These are phyloP conservation scores for Perodicticus potto DNA, from an alignment of 2,797 vertebrate species.

Conservation along the genomic window DNA sequence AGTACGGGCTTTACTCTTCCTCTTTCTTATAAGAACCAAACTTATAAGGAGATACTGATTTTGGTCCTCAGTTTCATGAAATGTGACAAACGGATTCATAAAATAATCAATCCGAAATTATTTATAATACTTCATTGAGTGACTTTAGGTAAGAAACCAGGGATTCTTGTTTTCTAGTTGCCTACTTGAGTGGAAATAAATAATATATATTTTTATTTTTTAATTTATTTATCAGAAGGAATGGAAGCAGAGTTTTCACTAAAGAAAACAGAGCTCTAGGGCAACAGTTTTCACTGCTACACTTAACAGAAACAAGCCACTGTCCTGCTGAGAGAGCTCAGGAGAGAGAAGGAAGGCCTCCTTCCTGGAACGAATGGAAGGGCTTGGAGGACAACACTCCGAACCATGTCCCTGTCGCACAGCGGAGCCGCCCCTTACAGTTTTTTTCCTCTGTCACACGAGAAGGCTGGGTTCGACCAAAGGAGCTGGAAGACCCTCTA, in stretches of 20 bases:
- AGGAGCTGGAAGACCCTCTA: background rate
- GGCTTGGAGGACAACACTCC: background rate
- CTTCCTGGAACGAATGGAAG: background rate
- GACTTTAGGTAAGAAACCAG: background rate
- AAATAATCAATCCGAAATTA: constrained; percentile 22
- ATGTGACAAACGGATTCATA: background rate
- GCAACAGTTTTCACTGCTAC: background rate
- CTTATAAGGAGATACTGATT: constrained; percentile 35
- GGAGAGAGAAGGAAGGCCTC: background rate
- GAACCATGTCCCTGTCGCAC: background rate
- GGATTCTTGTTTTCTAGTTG: background rate
- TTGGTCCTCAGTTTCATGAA: constrained; percentile 1
- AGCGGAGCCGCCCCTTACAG: background rate
- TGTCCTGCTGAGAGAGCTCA: background rate
- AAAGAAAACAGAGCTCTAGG: background rate
- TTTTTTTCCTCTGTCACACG: background rate
- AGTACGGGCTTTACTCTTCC: background rate
- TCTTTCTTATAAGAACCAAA: background rate
- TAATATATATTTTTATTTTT: background rate
- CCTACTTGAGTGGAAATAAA: background rate
- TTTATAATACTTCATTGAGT: background rate
- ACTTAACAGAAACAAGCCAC: background rate
- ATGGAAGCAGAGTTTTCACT: background rate
- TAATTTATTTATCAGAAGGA: constrained; percentile 2
- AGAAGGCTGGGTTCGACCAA: background rate